These are phyloP conservation scores for Pelobates cultripes DNA, from an alignment of 2,797 vertebrate species.

Conservation along the genomic window DNA sequence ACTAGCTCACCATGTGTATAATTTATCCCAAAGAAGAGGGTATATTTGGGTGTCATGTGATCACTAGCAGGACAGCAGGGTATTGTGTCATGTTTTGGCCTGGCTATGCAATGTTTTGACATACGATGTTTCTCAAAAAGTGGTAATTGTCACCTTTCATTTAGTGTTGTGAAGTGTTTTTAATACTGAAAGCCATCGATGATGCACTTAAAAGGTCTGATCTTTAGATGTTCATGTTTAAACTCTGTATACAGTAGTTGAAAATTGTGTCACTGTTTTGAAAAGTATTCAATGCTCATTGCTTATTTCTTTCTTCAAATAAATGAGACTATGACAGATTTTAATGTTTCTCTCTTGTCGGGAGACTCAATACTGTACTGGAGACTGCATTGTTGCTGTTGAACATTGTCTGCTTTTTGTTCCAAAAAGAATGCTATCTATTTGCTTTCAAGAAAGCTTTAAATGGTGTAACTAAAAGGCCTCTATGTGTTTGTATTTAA, in stretches of 20 bases:
- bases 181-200: constrained; percentile 25
- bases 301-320: not conserved
- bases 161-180: not conserved
- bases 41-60: constrained; percentile 59
- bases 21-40: constrained; percentile 66
- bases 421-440: not conserved
- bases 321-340: not conserved
- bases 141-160: constrained; percentile 21
- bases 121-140: not conserved
- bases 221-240: not conserved
- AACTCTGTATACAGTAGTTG: constrained; percentile 6
- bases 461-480: not conserved
- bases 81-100: not conserved
- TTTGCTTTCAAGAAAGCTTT: not conserved
- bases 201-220: not conserved
- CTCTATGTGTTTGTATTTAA: not conserved
- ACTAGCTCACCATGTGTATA: constrained; percentile 67
- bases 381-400: constrained; percentile 7
- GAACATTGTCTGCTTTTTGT: constrained; percentile 9
- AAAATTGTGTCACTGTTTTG: constrained; percentile 15
- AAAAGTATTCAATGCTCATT: constrained; percentile 13
- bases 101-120: constrained; percentile 10
- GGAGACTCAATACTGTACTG: not conserved
- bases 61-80: constrained; percentile 51
- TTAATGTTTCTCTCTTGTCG: not conserved